phyloP scores from a whole-genome alignment of 2,888 invertebrate species.

The Xiphydria camelus region DNA sequence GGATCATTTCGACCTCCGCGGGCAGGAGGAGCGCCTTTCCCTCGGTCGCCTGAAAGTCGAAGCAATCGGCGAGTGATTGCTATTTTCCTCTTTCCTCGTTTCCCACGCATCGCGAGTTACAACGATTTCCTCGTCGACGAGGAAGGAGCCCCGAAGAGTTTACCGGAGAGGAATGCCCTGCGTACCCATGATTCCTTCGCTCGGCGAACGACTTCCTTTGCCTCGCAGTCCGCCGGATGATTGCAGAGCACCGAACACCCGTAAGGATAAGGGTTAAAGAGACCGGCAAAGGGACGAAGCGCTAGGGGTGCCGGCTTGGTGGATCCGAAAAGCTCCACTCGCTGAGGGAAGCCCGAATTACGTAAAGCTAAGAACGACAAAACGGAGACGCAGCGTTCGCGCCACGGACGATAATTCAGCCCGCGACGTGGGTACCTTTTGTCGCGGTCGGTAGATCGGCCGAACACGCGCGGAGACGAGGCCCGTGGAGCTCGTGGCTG shows the following conservation, averaged over 20 bases:
- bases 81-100: conserved; percentile 4
- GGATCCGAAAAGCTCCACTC: conserved; percentile 44
- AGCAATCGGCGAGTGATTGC: background rate
- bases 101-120: too few species aligned
- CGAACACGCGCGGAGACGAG: conserved; percentile 48
- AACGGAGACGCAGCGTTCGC: too few species aligned
- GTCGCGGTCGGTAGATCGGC: conserved; percentile 41
- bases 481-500: conserved; percentile 47
- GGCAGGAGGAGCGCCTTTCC: conserved; percentile 48
- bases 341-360: conserved; percentile 27
- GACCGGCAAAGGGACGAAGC: conserved; percentile 76
- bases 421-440: conserved; percentile 40
- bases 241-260: conserved; percentile 84
- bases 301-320: conserved; percentile 72
- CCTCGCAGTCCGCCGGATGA: conserved; percentile 77
- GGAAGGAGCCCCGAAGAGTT: too few species aligned
- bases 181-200: conserved; percentile 73
- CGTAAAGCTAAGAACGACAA: too few species aligned
- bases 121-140: too few species aligned
- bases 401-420: too few species aligned
- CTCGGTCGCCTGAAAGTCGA: conserved; percentile 42
- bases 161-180: conserved; percentile 4
- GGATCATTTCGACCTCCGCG: conserved; percentile 50
- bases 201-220: conserved; percentile 71
- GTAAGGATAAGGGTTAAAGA: conserved; percentile 80